Percentiles rank a stretch among this genome's conserved stretches.
Evolutionary conservation across 2,113 vertebrate species (phyloP).

Genomic region (Spea bombifrons): DNA sequence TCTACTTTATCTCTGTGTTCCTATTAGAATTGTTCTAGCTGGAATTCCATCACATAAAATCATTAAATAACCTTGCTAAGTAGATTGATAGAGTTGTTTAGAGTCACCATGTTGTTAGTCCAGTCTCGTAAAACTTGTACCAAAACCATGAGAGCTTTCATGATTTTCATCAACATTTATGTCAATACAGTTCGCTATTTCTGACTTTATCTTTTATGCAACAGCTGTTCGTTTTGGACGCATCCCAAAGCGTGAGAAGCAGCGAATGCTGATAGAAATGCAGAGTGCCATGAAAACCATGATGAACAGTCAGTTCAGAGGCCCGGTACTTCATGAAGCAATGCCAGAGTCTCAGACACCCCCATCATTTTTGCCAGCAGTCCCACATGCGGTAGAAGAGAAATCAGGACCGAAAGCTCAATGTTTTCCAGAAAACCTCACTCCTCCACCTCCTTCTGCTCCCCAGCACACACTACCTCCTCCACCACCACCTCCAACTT

Average conservation of each 20-base stretch:
- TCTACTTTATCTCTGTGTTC: no score
- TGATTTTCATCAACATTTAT: no score
- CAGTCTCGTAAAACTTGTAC: no score
- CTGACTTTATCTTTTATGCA: no score
- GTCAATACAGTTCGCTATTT: no score
- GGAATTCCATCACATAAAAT: no score
- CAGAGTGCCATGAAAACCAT: slow-evolving; percentile 97
- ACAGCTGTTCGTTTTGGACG: slow-evolving; percentile 95
- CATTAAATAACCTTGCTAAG: no score
- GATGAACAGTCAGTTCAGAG: slow-evolving; percentile 81
- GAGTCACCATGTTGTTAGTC: no score
- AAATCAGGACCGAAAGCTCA: slow-evolving; percentile 63
- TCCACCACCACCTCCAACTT: slow-evolving; percentile 59
- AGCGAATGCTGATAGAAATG: slow-evolving; percentile 97
- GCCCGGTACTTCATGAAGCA: slow-evolving; percentile 64
- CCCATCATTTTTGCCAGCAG: slow-evolving; percentile 48
- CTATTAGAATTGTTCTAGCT: no score
- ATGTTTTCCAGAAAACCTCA: slow-evolving; percentile 61
- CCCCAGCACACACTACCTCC: slow-evolving; percentile 55
- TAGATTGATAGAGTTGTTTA: no score
- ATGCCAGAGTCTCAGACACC: slow-evolving; percentile 64
- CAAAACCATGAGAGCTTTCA: no score
- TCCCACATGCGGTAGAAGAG: slow-evolving; percentile 52
- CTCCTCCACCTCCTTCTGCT: slow-evolving; percentile 55
- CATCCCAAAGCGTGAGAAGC: slow-evolving; percentile 96